Evolutionary conservation across 2,797 vertebrate genomes (phyloP).

Genomic region (Ptychadena robeensis): DNA sequence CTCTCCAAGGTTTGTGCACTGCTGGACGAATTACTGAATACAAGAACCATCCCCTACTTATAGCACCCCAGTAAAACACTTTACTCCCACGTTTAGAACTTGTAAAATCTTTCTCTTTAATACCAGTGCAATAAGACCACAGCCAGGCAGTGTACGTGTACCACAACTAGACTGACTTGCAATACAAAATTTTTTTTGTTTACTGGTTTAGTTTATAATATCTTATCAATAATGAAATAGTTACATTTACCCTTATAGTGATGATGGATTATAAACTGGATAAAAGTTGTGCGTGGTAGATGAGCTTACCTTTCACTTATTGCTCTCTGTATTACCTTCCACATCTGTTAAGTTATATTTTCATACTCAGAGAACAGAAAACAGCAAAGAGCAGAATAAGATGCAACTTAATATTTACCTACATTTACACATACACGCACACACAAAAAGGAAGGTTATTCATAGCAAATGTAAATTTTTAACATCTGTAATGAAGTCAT

Average conservation of each 20-base stretch:
- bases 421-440: too few relatives aligned
- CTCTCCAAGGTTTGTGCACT: conserved; percentile 17
- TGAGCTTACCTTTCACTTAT: neutral
- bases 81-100: conserved; percentile 23
- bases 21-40: conserved; percentile 38
- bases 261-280: neutral
- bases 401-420: too few relatives aligned
- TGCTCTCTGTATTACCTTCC: neutral
- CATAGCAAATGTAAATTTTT: too few relatives aligned
- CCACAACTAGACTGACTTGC: neutral
- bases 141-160: conserved; percentile 6
- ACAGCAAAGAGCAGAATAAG: too few relatives aligned
- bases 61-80: conserved; percentile 52
- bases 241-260: neutral
- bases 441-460: too few relatives aligned
- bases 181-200: neutral
- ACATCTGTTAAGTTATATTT: neutral
- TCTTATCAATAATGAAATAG: neutral
- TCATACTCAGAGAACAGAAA: neutral
- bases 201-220: too few relatives aligned
- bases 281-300: neutral
- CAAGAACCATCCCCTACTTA: conserved; percentile 44
- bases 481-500: too few relatives aligned
- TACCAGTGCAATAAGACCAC: conserved; percentile 9
- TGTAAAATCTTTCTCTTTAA: conserved; percentile 50